Evolutionary conservation across 1,140 invertebrate genomes (phyloP), one percentile per base, ranked within the genome.

Genomic region (Drosophila simulans): DNA sequence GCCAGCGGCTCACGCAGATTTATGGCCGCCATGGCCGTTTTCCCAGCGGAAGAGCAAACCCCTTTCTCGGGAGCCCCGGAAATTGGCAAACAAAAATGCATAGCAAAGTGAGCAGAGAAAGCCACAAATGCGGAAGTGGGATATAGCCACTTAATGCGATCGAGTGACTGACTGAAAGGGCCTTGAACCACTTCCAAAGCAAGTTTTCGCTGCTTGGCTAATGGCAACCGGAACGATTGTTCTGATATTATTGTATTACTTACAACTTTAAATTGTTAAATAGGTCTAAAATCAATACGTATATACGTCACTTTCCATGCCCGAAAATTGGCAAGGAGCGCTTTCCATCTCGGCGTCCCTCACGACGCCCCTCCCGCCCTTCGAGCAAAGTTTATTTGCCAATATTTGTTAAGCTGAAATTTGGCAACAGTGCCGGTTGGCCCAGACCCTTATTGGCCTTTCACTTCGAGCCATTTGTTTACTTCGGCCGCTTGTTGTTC

Each of bases 401-500:
- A 63, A 66, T 59, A 68, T 69, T 22, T 51, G 46, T 52, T 51
- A 13, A 48, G 52, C 5, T 64, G 42, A 80, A 69, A 46, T 69
- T 69, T 79, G 70, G 63, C 70, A 80, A 80, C 57, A 39, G 13
- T 45, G 63, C 22, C 43, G 7, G 4, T 43, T 37, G 56, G 53
- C 11, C 42, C 48, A 55, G 59, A 37, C 46, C 42, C 45, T 80
- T 56, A 77, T 53, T 54, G 57, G 64, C 40, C 74, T 49, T 77
- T 56, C 40, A 39, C 52, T 74, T 8, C 25, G 31, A 57, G 46
- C 37, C 56, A 66, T 69, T 60, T 80, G 45, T 72, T 58, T 60
- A 43, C 25, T 52, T 34, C 34, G 12, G 46, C 65, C 35, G 43
- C 43, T 64, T 35, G 37, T 59, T 58, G 54, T 35, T 75, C 42